Base-by-base conservation (phyloP, 2,113 vertebrate genomes). In the Phrynocephalus versicolor region DNA sequence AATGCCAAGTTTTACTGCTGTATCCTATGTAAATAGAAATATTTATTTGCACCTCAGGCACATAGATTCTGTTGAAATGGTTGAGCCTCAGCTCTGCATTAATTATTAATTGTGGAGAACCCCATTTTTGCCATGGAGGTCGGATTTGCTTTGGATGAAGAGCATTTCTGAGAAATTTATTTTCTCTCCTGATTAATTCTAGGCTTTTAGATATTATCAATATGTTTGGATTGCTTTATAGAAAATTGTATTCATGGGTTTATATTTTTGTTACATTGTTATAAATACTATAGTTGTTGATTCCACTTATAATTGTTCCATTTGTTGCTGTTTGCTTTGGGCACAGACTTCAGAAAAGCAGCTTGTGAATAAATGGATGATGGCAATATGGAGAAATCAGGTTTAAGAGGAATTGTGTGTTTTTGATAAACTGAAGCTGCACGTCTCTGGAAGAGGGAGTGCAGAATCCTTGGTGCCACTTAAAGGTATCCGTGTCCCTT, bases 1-100 rank as follows among this genome's bases (percentile, higher is more conserved):
- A 82, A 64, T 35, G 85, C 88, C 90, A 86, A 10, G 1, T 87
- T 90, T n/a, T n/a, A n/a, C n/a, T 81, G 55, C 76, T 85, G 69
- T 91, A 74, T 79, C 3, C 65, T 86, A 86, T 37, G 62, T 81
- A 77, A 60, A 19, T 12, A 0, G 87, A 73, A 76, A n/a, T 72
- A 81, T 86, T 92, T 69, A 64, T 33, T 70, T 78, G 45, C 23
- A 39, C 51, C 5, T 23, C 71, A 10, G 83, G 35, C 81, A 78
- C 62, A 80, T 70, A 57, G 45, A 6, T 70, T 55, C 41, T 69
- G 3, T 37, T 81, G 57, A 18, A n/a, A 33, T 3, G 12, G 81
- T n/a, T 62, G 37, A 39, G 19, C 58, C 18, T 35, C 14, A 67
- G 41, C 19, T 81, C 62, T 64, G 57, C 3, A 6, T 30, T 51